These are phyloP conservation scores for Scalopus aquaticus DNA, from an alignment of 2,113 vertebrate species.

Conservation along the genomic window DNA sequence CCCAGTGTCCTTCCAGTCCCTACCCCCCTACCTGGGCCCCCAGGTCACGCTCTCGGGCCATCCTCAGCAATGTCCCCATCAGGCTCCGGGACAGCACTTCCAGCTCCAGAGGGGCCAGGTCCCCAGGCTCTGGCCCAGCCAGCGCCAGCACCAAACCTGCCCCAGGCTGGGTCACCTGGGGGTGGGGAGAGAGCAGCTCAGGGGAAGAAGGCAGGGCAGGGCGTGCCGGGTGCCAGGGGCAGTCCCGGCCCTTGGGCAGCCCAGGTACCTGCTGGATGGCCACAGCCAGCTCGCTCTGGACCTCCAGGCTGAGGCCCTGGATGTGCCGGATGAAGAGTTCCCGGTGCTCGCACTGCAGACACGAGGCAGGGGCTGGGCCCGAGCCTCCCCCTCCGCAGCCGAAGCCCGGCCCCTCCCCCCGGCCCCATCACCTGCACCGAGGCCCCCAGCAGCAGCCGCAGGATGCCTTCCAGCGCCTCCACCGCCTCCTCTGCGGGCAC, in stretches of 20 bases:
- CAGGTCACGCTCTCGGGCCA: conserved; percentile 88
- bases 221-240: not conserved
- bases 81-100: conserved; percentile 85
- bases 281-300: conserved; percentile 88
- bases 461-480: conserved; percentile 88
- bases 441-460: conserved; percentile 90
- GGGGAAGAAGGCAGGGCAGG: not conserved
- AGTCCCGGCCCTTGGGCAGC: not conserved
- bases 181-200: not conserved
- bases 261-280: conserved; percentile 91
- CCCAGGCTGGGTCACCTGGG: conserved; percentile 90
- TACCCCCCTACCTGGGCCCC: conserved; percentile 86
- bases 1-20: not conserved
- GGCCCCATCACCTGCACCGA: conserved; percentile 90
- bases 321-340: conserved; percentile 93
- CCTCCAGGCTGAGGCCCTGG: conserved; percentile 89
- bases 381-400: not conserved
- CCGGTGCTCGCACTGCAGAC: conserved; percentile 89
- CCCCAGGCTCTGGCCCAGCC: conserved; percentile 86
- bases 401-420: not conserved
- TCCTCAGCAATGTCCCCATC: conserved; percentile 84
- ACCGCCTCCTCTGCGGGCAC: conserved; percentile 87
- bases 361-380: not conserved
- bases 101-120: conserved; percentile 81
- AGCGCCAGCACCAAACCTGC: conserved; percentile 86